Percentiles rank a stretch among this genome's conserved stretches.
Conservation (phyloP, 1,140 invertebrate genomes). For the Magallana angulata region DNA sequence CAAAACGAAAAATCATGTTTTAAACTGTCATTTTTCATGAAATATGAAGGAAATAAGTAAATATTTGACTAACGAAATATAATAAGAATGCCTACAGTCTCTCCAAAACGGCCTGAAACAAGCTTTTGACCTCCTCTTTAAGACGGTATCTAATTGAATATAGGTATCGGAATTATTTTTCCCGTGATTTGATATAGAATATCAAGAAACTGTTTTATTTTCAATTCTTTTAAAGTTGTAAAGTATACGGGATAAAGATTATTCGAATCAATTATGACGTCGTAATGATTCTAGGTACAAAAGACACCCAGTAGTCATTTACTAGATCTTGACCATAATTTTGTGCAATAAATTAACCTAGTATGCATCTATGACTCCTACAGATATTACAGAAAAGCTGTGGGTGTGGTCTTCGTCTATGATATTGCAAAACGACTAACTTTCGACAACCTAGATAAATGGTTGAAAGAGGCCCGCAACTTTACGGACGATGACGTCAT, state of each 20-base stretch:
- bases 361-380: neutral
- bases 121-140: no score
- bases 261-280: neutral
- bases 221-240: neutral
- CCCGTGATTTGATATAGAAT: neutral
- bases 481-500: slow-evolving; percentile 33
- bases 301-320: neutral
- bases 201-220: neutral
- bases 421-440: slow-evolving; percentile 26
- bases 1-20: no score
- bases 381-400: slow-evolving; percentile 46
- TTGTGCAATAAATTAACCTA: neutral
- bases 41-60: no score
- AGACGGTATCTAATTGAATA: no score
- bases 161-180: no score
- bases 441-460: slow-evolving; percentile 43
- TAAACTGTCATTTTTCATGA: no score
- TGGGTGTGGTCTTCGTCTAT: slow-evolving; percentile 43
- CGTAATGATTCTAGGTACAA: neutral
- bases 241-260: neutral
- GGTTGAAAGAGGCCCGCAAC: slow-evolving; percentile 27
- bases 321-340: no score
- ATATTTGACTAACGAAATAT: no score
- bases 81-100: no score
- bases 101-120: no score